Evolutionary conservation across 2,113 vertebrate genomes (phyloP).

Genomic region (Ammospiza caudacuta): DNA sequence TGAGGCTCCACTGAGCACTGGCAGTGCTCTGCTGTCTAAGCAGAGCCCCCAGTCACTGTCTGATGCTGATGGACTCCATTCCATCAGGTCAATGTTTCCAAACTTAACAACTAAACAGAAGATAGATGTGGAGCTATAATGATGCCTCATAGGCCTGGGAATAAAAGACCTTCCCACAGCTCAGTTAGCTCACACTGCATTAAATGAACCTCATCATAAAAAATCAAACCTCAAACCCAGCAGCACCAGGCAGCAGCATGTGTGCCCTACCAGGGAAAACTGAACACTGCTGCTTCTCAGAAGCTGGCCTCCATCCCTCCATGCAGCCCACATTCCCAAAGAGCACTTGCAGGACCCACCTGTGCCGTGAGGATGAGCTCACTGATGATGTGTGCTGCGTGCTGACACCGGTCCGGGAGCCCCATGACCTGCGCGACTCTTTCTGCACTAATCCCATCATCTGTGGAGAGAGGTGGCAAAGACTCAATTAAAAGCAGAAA

Average conservation of each 20-base stretch:
- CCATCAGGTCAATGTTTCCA: not conserved
- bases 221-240: not conserved
- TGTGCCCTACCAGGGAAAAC: not conserved
- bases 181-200: not conserved
- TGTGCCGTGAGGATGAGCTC: conserved; percentile 96
- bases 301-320: not conserved
- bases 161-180: not conserved
- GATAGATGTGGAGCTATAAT: not conserved
- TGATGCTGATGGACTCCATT: not conserved
- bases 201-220: not conserved
- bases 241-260: not conserved
- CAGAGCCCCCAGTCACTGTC: not conserved
- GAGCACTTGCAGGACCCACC: conserved; percentile 71
- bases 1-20: not conserved
- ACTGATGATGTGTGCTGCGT: conserved; percentile 93
- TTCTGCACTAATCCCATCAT: conserved; percentile 94
- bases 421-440: conserved; percentile 97
- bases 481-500: not conserved
- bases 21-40: not conserved
- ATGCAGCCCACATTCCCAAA: not conserved
- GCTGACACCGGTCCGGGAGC: conserved; percentile 93
- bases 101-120: not conserved
- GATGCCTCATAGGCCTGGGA: not conserved
- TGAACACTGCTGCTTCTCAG: not conserved
- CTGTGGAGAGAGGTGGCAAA: conserved; percentile 74